Percentiles rank a stretch among this genome's conserved stretches.
These are phyloP conservation scores for Rana temporaria DNA, from an alignment of 2,113 vertebrate species.

Conservation along the genomic window DNA sequence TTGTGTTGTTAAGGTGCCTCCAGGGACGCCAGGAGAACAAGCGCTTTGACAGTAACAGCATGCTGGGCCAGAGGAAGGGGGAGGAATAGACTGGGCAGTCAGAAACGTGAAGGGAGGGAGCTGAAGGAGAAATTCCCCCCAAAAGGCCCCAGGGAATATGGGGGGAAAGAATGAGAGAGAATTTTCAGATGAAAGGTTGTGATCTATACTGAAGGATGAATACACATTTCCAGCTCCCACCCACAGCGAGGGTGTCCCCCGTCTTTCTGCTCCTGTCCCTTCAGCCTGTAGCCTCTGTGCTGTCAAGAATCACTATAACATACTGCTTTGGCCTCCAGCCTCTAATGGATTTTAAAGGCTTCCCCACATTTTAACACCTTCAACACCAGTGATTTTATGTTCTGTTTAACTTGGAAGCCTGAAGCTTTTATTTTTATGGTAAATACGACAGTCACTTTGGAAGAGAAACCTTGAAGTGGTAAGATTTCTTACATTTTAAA, in stretches of 20 bases:
- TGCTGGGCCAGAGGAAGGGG: constrained; percentile 31
- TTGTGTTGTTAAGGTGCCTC: constrained; percentile 58
- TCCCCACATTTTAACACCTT: too few species aligned
- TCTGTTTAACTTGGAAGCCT: too few species aligned
- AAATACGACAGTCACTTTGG: too few species aligned
- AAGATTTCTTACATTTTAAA: too few species aligned
- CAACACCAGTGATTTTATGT: too few species aligned
- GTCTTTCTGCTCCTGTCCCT: not conserved
- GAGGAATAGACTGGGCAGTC: not conserved
- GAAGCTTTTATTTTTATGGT: too few species aligned
- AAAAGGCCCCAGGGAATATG: not conserved
- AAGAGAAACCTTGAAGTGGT: too few species aligned
- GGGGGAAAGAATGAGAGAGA: not conserved
- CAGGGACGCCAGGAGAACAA: constrained; percentile 51
- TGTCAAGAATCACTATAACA: not conserved
- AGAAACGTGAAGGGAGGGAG: constrained; percentile 21
- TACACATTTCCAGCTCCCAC: constrained; percentile 31
- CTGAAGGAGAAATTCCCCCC: constrained; percentile 32
- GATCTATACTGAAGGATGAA: constrained; percentile 25
- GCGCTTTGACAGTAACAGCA: constrained; percentile 57
- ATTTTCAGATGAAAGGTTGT: constrained; percentile 24
- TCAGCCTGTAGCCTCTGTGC: not conserved
- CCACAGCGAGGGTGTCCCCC: constrained; percentile 36
- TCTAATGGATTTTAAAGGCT: too few species aligned
- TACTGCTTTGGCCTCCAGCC: not conserved